Percentiles rank a stretch among this genome's conserved stretches.
These are phyloP conservation scores for Chironex yamaguchii DNA, from an alignment of 30 jellyfish, hydroid and myxozoan genomes.

Conservation along the genomic window DNA sequence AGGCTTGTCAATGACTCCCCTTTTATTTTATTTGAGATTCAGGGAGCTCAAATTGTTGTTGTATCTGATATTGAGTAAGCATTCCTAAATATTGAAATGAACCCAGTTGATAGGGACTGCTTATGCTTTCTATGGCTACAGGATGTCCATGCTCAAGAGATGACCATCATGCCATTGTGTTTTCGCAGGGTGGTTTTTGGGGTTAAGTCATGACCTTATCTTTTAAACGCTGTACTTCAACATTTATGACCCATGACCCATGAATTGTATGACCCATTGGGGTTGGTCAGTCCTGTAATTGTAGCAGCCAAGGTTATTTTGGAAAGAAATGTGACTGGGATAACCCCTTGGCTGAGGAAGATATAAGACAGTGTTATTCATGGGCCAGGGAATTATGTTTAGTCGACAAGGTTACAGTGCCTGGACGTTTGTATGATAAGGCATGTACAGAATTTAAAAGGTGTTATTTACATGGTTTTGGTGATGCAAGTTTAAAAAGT, in stretches of 20 bases:
- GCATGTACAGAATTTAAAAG: no score
- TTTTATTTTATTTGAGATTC: slow-evolving; percentile 17
- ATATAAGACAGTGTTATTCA: no score
- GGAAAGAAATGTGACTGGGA: no score
- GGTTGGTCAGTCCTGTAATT: no score
- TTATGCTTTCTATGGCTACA: slow-evolving; percentile 11
- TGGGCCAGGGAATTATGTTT: no score
- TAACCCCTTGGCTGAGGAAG: no score
- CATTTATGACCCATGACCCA: no score
- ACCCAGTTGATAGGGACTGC: neutral
- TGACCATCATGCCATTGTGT: slow-evolving; percentile 18
- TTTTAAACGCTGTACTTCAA: neutral
- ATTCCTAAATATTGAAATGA: neutral
- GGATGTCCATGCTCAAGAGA: neutral
- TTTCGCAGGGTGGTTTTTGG: slow-evolving; percentile 38
- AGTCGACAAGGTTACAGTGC: no score
- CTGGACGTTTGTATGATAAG: no score
- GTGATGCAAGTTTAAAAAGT: slow-evolving; percentile 1
- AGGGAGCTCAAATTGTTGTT: no score
- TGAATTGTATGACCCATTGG: no score
- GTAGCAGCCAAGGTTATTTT: no score
- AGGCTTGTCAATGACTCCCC: slow-evolving; percentile 20
- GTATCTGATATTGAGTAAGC: neutral
- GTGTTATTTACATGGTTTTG: neutral
- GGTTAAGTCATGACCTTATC: neutral